These are phyloP conservation scores for Rhynchomys soricoides DNA, from an alignment of 2,113 vertebrate genomes.

Conservation along the genomic window DNA sequence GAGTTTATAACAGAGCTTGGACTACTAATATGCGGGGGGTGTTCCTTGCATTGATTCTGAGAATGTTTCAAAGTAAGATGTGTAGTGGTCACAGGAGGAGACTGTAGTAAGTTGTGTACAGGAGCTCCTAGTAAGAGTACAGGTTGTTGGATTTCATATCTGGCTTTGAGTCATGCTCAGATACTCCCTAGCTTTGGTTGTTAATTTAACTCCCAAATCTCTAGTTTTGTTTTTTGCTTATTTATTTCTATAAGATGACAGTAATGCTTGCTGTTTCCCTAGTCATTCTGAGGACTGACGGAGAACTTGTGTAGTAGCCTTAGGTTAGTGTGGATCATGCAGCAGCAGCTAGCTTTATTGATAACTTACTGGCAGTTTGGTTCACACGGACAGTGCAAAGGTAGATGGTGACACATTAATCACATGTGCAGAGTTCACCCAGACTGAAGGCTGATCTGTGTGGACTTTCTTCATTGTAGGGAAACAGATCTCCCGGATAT, in stretches of 20 bases:
- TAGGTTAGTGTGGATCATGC: not conserved
- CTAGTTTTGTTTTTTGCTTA: not conserved
- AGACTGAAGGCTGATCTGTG: not conserved
- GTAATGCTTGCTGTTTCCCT: not conserved
- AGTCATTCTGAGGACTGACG: not conserved
- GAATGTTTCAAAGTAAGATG: constrained; percentile 10
- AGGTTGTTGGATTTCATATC: not conserved
- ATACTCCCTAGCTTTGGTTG: not conserved
- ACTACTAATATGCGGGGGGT: not conserved
- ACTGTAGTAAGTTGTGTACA: not conserved
- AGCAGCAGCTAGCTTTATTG: not conserved
- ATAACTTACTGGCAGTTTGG: not conserved
- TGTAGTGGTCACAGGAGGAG: not conserved
- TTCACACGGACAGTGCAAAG: not conserved
- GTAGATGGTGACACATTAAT: not conserved
- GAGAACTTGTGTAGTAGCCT: not conserved
- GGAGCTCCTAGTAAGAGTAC: not conserved
- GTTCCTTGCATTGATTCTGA: constrained; percentile 22
- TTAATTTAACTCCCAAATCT: not conserved
- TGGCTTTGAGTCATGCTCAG: not conserved
- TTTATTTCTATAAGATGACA: not conserved
- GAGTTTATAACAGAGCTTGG: not conserved
- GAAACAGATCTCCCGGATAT: not conserved
- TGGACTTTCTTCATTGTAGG: not conserved
- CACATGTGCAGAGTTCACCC: not conserved